phyloP scores from a whole-genome alignment of 2,888 invertebrate genomes.

The Phania funesta region DNA sequence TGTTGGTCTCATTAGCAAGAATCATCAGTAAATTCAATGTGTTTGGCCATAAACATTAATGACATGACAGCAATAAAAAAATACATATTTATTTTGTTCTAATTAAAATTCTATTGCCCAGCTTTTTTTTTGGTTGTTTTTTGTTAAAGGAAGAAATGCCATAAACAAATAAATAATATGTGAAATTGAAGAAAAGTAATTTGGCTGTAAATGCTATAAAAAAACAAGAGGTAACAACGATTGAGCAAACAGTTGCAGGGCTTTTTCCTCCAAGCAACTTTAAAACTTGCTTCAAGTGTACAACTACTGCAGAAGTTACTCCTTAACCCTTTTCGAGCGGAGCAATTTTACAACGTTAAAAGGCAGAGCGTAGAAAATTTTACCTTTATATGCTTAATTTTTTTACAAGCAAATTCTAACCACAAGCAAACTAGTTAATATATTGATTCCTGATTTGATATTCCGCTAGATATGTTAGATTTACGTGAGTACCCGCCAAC shows the following conservation, averaged over 20 bases:
- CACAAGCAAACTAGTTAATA: no score
- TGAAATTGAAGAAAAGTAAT: slow-evolving; percentile 27
- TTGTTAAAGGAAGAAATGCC: background rate
- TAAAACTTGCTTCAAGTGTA: background rate
- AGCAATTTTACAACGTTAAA: no score
- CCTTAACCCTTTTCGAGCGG: no score
- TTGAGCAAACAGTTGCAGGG: slow-evolving; percentile 32
- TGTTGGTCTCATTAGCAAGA: slow-evolving; percentile 13
- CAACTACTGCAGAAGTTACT: background rate
- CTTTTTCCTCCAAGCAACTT: background rate
- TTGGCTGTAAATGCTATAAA: slow-evolving; percentile 8
- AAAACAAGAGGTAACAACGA: background rate
- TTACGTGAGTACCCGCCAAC: no score
- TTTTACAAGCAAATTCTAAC: no score
- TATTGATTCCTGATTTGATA: no score
- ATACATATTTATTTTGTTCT: slow-evolving; percentile 60
- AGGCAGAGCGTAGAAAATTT: no score
- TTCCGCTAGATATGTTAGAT: no score
- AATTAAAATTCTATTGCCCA: slow-evolving; percentile 54
- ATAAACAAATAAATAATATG: slow-evolving; percentile 4
- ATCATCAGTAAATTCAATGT: background rate
- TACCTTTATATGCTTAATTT: no score
- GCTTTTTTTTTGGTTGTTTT: background rate
- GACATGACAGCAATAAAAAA: slow-evolving; percentile 57
- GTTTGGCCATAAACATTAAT: slow-evolving; percentile 49